These are phyloP conservation scores for Syngnathoides biaculeatus DNA, from an alignment of 2,113 vertebrate genomes.

Conservation along the genomic window DNA sequence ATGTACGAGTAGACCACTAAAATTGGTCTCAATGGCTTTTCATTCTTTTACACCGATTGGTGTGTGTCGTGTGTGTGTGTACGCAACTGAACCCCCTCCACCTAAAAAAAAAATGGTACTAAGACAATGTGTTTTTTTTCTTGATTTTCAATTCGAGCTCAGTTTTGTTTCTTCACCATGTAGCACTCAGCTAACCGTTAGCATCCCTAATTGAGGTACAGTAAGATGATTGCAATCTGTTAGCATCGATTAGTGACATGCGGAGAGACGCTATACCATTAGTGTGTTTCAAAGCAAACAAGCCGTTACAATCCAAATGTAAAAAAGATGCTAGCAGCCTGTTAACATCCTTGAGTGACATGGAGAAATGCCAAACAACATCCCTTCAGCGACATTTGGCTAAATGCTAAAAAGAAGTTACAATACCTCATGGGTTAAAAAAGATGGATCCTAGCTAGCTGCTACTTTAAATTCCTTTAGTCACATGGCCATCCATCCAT, in stretches of 20 bases:
- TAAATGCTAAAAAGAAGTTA: neutral
- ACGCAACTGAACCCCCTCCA: neutral
- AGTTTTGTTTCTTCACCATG: slow-evolving; percentile 5
- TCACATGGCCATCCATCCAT: too few relatives aligned
- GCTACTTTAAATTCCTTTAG: too few relatives aligned
- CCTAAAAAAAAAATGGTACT: neutral
- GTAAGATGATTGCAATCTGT: neutral
- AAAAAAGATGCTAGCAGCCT: neutral
- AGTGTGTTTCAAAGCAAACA: neutral
- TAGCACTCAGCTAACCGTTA: neutral
- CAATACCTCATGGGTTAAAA: neutral
- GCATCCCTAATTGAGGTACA: neutral
- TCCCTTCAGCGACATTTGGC: neutral
- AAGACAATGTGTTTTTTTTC: neutral
- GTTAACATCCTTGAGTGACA: neutral
- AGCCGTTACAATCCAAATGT: neutral
- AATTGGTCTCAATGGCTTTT: slow-evolving; percentile 71
- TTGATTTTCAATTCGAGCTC: slow-evolving; percentile 4
- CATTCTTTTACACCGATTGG: slow-evolving; percentile 55
- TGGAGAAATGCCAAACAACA: neutral
- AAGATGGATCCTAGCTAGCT: neutral
- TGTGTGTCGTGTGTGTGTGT: slow-evolving; percentile 48
- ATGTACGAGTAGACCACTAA: slow-evolving; percentile 67
- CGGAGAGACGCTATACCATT: neutral
- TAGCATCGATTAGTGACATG: neutral